Evolutionary conservation across 2,888 invertebrate genomes (phyloP).

Genomic region (Bombylius major): DNA sequence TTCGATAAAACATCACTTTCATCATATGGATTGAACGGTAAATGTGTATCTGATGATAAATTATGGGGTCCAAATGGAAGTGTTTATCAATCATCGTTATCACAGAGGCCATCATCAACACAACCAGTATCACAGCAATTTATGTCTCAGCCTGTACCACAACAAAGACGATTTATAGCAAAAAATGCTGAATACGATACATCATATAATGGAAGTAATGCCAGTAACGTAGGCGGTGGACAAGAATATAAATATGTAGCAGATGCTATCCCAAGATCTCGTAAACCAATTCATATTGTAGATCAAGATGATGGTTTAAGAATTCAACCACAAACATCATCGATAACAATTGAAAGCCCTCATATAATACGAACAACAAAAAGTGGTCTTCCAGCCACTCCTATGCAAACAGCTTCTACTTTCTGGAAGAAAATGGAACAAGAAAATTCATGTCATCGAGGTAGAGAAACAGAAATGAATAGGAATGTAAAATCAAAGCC

Average conservation of each 20-base stretch:
- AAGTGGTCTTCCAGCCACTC: constrained; percentile 25
- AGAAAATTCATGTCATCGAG: constrained; percentile 35
- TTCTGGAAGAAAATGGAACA: constrained; percentile 53
- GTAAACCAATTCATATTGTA: constrained; percentile 58
- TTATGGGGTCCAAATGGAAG: constrained; percentile 30
- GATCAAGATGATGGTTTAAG: constrained; percentile 35
- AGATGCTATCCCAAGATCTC: constrained; percentile 58
- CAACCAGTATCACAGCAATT: constrained; percentile 14
- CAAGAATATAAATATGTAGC: constrained; percentile 53
- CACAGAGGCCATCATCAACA: constrained; percentile 23
- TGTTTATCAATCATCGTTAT: constrained; percentile 22
- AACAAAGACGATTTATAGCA: constrained; percentile 7
- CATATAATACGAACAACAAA: constrained; percentile 29
- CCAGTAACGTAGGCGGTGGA: no score
- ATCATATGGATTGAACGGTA: constrained; percentile 19
- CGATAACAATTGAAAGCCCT: constrained; percentile 13
- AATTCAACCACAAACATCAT: constrained; percentile 23
- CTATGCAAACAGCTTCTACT: constrained; percentile 42
- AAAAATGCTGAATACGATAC: neutral
- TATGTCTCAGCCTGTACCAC: constrained; percentile 11
- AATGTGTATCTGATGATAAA: constrained; percentile 36
- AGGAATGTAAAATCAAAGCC: constrained; percentile 21
- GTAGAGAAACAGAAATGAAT: constrained; percentile 15
- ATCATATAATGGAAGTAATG: neutral
- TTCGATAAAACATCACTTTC: constrained; percentile 33